A percentile compares a stretch with the other conserved stretches of the same genome.
phyloP scores from a whole-genome alignment of 2,888 invertebrate genomes.

The Oligia latruncula region DNA sequence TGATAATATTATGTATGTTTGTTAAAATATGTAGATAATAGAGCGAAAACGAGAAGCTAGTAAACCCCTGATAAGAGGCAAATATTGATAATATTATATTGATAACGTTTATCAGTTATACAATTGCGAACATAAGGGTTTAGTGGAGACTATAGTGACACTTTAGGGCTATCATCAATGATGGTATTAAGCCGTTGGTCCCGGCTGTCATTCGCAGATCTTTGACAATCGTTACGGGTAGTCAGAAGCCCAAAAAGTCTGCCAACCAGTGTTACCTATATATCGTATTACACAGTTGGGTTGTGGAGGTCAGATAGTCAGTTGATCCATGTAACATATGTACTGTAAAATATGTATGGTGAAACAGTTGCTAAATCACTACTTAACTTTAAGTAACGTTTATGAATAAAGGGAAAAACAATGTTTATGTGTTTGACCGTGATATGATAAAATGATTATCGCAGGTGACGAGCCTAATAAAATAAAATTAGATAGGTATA shows the following conservation, averaged over 20 bases:
- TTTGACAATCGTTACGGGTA: not conserved
- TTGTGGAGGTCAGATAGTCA: too few relatives aligned
- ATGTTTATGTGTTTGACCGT: not conserved
- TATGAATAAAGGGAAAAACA: not conserved
- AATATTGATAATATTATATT: constrained; percentile 10
- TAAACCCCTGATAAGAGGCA: constrained; percentile 7
- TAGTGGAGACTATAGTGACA: not conserved
- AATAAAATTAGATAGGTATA: not conserved
- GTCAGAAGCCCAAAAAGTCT: not conserved
- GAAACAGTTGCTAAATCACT: too few relatives aligned
- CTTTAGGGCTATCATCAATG: not conserved
- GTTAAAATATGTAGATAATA: not conserved
- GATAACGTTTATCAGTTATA: constrained; percentile 14
- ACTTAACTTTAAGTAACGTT: too few relatives aligned
- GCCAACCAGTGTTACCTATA: not conserved
- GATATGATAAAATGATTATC: not conserved
- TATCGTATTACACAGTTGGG: not conserved
- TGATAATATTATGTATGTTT: not conserved
- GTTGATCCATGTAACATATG: too few relatives aligned
- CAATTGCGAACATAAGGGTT: not conserved
- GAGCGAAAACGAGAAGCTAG: not conserved
- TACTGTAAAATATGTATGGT: too few relatives aligned
- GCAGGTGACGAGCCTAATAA: not conserved
- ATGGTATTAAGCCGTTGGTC: too few relatives aligned
- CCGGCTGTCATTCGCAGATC: not conserved